Base-by-base conservation (phyloP, 2,113 vertebrate species). In the Excalfactoria chinensis region DNA sequence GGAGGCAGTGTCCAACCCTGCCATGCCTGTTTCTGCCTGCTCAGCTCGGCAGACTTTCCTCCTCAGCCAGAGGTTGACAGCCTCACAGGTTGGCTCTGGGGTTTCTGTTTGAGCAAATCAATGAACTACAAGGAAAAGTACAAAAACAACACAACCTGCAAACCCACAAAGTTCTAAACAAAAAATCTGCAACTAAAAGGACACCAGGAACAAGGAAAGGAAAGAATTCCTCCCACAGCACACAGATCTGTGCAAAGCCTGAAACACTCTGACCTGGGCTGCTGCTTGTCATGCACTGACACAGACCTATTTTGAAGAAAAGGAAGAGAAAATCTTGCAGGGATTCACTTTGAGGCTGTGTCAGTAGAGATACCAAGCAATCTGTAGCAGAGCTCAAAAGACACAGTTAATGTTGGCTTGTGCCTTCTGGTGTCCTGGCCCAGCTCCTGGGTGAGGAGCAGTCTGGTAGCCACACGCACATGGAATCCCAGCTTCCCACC, bases 41-140 rank as follows among this genome's bases (percentile, higher is more conserved):
- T 92, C 69, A 64, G 74, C 75, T 81, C 86, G 66, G 86, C 92
- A 93, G 86, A 87, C 93, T 93, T 93, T 91, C 88, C 89, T 96
- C 93, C 91, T 90, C 91, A 56, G 84, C 75, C 76, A 67, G 1
- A 48, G 78, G 71, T 56, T 89, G 87, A 73, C 68, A 79, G 84
- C 81, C 63, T 62, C 89, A 22, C 85, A 92, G 89, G 62, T 43
- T 87, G 84, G 82, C 87, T 95, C 83, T 51, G 89, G 92, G 92
- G 51, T 92, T 92, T 92, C 79, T 74, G 84, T 91, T 91, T 91
- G 87, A 87, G 89, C 71, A 91, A 76, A 92, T 76, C 89, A 76
- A 84, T 90, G 75, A 87, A 41, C 82, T 92, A 92, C 87, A 83
- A 91, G 84, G 68, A 87, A 96, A 91, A 92, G 75, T 83, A 85